Conservation (phyloP, 2,888 invertebrate species). For the Mycalesis mineus region DNA sequence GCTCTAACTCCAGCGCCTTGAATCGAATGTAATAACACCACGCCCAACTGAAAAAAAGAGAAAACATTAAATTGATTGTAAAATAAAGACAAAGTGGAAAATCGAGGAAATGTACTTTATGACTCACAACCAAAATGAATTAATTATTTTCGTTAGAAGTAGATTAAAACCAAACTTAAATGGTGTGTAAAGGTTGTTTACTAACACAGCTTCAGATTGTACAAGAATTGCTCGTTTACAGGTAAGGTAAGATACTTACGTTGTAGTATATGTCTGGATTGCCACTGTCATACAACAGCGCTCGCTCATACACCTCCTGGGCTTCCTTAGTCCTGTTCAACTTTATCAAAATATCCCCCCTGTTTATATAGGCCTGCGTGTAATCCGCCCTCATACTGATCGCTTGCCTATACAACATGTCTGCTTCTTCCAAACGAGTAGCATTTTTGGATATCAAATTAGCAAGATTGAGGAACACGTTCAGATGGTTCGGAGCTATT, state of each 20-base stretch:
- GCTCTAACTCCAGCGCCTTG: too few species aligned
- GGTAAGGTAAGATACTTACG: constrained; percentile 85
- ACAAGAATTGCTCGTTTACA: too few species aligned
- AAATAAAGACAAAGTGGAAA: too few species aligned
- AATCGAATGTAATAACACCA: too few species aligned
- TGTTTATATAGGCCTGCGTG: constrained; percentile 96
- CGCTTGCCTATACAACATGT: constrained; percentile 94
- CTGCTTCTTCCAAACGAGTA: constrained; percentile 94
- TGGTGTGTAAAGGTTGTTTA: too few species aligned
- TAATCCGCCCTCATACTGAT: constrained; percentile 98
- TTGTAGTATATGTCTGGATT: constrained; percentile 97
- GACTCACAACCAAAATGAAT: too few species aligned
- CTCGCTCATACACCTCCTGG: constrained; percentile 95
- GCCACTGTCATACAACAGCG: constrained; percentile 93
- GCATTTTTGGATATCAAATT: constrained; percentile 96
- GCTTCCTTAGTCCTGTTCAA: constrained; percentile 96
- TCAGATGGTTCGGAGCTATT: constrained; percentile 96
- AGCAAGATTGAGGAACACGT: constrained; percentile 96
- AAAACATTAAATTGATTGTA: too few species aligned
- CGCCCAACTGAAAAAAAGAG: too few species aligned
- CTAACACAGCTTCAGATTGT: too few species aligned
- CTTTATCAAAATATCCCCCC: constrained; percentile 96
- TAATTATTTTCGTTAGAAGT: too few species aligned
- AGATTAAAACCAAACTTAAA: too few species aligned
- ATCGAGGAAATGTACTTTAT: too few species aligned